A percentile compares a stretch with the other conserved stretches of the same genome.
Evolutionary conservation across 2,113 vertebrate species (phyloP).

Genomic region (Vanacampus margaritifer): DNA sequence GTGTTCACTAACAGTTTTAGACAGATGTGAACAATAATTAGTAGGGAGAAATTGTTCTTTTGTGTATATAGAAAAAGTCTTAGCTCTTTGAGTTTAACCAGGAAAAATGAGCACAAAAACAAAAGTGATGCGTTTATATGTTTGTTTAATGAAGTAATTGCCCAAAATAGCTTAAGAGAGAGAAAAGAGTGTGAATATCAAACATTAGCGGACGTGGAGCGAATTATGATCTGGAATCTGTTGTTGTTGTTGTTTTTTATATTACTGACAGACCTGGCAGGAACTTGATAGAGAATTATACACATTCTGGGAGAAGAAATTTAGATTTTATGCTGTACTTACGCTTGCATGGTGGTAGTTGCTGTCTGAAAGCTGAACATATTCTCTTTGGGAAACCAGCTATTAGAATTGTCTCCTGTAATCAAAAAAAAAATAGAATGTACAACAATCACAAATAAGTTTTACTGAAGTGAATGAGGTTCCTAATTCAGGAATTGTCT

Average conservation of each 20-base stretch:
- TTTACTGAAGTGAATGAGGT: not conserved
- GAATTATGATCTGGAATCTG: not conserved
- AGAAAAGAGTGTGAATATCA: not conserved
- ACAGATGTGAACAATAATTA: too few species aligned
- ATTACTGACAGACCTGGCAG: slow-evolving; percentile 9
- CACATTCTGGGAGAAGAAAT: slow-evolving; percentile 16
- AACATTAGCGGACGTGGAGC: not conserved
- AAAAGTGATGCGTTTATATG: not conserved
- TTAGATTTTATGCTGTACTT: slow-evolving; percentile 69
- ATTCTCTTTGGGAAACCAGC: slow-evolving; percentile 97
- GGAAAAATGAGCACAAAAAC: not conserved
- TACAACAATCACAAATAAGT: not conserved
- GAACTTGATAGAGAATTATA: not conserved
- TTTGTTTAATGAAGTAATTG: too few species aligned
- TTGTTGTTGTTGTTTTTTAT: not conserved
- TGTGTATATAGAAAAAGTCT: too few species aligned
- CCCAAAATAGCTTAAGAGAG: too few species aligned
- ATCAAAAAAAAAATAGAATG: slow-evolving; percentile 28
- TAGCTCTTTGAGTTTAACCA: too few species aligned
- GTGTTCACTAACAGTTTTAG: not conserved
- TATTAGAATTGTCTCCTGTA: slow-evolving; percentile 84
- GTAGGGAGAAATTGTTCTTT: too few species aligned
- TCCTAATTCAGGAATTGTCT: not conserved
- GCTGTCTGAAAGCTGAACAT: slow-evolving; percentile 97
- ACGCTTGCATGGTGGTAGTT: slow-evolving; percentile 99